These are phyloP conservation scores for Macropis europaea DNA, from an alignment of 2,888 invertebrate species.

Conservation along the genomic window DNA sequence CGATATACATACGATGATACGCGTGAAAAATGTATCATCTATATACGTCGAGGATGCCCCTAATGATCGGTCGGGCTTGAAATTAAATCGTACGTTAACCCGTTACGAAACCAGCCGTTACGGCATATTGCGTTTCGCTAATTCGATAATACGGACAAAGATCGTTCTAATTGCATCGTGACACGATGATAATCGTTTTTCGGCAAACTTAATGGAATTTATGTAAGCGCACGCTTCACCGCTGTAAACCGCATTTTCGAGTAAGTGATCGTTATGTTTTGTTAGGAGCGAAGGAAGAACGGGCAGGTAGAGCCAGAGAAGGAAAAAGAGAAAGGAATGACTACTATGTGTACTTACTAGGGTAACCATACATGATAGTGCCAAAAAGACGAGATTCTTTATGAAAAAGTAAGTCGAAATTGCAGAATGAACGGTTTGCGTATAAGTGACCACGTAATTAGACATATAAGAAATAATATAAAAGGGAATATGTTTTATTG, in stretches of 20 bases:
- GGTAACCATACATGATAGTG: no score
- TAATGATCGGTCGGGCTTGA: slow-evolving; percentile 15
- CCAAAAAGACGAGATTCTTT: no score
- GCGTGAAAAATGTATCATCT: slow-evolving; percentile 4
- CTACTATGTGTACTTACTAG: no score
- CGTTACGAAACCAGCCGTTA: slow-evolving; percentile 20
- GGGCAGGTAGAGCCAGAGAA: background rate
- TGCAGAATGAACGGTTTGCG: no score
- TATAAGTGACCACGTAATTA: no score
- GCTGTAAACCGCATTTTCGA: slow-evolving; percentile 6
- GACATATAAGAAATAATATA: no score
- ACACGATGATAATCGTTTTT: slow-evolving; percentile 25
- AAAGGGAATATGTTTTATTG: no score
- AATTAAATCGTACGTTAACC: slow-evolving; percentile 36
- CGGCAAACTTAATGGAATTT: slow-evolving; percentile 43
- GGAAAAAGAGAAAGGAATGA: background rate
- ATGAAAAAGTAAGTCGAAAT: no score
- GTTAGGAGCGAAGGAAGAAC: background rate
- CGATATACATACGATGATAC: background rate
- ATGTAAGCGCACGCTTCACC: slow-evolving; percentile 34
- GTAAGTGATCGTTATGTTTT: slow-evolving; percentile 17
- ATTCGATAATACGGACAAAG: slow-evolving; percentile 28
- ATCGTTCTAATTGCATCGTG: slow-evolving; percentile 12
- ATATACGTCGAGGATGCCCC: background rate
- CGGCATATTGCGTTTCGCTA: slow-evolving; percentile 7